Conservation (phyloP, 2,113 vertebrate genomes). For the Antechinus stuartii region DNA sequence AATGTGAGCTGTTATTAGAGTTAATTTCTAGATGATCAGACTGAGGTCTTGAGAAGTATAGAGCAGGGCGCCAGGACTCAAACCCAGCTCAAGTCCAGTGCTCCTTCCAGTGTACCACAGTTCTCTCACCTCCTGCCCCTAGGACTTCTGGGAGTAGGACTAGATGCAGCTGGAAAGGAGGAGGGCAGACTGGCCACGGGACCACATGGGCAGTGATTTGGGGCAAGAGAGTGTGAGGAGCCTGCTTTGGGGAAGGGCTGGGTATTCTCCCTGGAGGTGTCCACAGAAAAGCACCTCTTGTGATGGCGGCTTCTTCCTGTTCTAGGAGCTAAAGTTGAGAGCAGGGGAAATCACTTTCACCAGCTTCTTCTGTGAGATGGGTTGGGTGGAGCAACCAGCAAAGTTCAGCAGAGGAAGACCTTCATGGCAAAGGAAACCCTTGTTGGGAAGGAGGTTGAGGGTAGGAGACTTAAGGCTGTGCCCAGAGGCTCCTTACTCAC, state of each 20-base stretch:
- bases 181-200: neutral
- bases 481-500: slow-evolving; percentile 53
- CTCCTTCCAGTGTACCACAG: neutral
- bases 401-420: neutral
- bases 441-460: neutral
- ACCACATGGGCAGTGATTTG: neutral
- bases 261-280: neutral
- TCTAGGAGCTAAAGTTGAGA: neutral
- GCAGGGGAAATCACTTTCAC: neutral
- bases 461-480: neutral
- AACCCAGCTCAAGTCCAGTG: neutral
- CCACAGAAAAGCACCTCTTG: neutral
- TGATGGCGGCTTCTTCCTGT: neutral
- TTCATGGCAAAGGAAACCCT: neutral
- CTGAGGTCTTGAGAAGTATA: neutral
- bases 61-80: neutral
- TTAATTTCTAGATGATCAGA: neutral
- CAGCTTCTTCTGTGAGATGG: neutral
- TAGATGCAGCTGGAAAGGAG: neutral
- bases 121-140: neutral
- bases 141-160: neutral
- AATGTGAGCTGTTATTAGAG: neutral
- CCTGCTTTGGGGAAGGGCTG: neutral
- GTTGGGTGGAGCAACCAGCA: neutral
- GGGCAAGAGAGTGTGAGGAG: neutral